These are phyloP conservation scores for Cantharis rufa DNA, from an alignment of 2,888 invertebrate genomes.

Conservation along the genomic window DNA sequence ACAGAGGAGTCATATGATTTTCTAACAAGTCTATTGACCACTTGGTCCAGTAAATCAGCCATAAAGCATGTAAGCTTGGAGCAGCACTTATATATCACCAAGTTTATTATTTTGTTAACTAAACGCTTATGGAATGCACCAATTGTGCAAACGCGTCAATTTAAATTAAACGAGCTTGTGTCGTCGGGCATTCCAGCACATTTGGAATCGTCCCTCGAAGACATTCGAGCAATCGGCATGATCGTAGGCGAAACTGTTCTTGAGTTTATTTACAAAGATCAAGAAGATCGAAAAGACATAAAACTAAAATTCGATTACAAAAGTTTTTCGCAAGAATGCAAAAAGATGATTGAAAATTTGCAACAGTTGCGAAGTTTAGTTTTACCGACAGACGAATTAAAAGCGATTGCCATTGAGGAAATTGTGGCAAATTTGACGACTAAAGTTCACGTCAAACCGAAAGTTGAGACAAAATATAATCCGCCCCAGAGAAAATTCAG, in stretches of 20 bases:
- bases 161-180: slow-evolving; percentile 59
- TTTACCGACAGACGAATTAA: slow-evolving; percentile 43
- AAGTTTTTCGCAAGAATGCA: slow-evolving; percentile 58
- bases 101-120: slow-evolving; percentile 64
- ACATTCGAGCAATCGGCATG: slow-evolving; percentile 74
- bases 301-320: slow-evolving; percentile 71
- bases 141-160: slow-evolving; percentile 40
- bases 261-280: slow-evolving; percentile 55
- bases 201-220: slow-evolving; percentile 65
- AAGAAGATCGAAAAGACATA: slow-evolving; percentile 53
- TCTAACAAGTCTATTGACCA: slow-evolving; percentile 61
- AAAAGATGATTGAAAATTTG: slow-evolving; percentile 58
- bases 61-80: slow-evolving; percentile 66
- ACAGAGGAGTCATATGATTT: slow-evolving; percentile 54
- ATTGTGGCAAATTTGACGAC: slow-evolving; percentile 4
- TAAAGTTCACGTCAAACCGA: neutral
- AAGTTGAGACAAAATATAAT: slow-evolving; percentile 33
- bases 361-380: slow-evolving; percentile 53
- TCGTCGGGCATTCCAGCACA: slow-evolving; percentile 71
- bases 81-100: slow-evolving; percentile 73
- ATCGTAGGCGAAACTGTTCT: slow-evolving; percentile 69
- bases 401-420: slow-evolving; percentile 40
- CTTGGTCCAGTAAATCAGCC: slow-evolving; percentile 72
- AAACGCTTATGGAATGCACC: slow-evolving; percentile 57
- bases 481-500: slow-evolving; percentile 45